Conservation (phyloP, 2,797 vertebrate species). For the Spinus olivaceus region DNA sequence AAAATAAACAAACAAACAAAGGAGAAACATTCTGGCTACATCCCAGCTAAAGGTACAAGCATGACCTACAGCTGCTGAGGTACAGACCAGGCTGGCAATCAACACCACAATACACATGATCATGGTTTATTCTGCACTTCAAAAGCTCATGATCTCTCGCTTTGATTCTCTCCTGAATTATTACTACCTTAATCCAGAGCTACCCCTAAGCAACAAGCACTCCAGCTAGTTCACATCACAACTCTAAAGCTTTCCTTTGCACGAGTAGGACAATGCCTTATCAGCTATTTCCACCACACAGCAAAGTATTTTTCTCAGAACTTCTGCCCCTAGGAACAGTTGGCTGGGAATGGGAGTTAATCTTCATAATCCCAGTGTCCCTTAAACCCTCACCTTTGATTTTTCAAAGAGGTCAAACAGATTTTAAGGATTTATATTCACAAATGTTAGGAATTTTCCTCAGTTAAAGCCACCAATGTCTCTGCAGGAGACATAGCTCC, state of each 20-base stretch:
- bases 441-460: slow-evolving; percentile 43
- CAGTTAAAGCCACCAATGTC: slow-evolving; percentile 2
- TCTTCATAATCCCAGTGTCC: slow-evolving; percentile 61
- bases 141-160: background rate
- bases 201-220: background rate
- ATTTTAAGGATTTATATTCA: slow-evolving; percentile 51
- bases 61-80: background rate
- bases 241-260: background rate
- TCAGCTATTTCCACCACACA: slow-evolving; percentile 12
- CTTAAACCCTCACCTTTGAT: slow-evolving; percentile 56
- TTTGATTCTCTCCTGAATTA: background rate
- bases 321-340: background rate
- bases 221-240: background rate
- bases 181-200: background rate
- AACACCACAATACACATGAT: background rate
- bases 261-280: background rate
- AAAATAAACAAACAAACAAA: background rate
- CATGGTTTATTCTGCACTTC: background rate
- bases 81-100: background rate
- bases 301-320: slow-evolving; percentile 25
- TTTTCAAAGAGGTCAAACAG: slow-evolving; percentile 53
- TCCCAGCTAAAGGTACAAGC: background rate
- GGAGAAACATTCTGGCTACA: background rate
- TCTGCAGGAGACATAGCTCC: background rate
- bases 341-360: slow-evolving; percentile 61